Evolutionary conservation across 2,797 vertebrate species (phyloP), one percentile per base, ranked within the genome.

Genomic region (Lindbergichthys nudifrons): DNA sequence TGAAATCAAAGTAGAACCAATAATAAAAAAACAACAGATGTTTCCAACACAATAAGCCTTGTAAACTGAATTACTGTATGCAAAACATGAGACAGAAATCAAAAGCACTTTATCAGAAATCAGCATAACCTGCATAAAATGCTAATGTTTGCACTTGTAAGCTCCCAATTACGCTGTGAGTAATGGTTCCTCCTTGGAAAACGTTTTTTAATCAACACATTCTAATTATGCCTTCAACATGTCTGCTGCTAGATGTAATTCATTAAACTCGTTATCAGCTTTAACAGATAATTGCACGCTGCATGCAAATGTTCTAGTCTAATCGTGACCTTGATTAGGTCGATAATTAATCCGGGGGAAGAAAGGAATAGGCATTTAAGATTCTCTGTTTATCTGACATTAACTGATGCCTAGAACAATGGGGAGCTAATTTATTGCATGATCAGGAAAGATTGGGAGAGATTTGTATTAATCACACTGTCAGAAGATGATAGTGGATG

Each of bases 181-280:
- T 79, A 66, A 91, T 70, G 83, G 64, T 4, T 26, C 54, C 82
- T 85, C 82, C 84, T 85, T 88, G 74, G 67, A 85, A 80, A 82
- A 69, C 3, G 10, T 50, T 43, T 56, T 23, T 41, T 62, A 72
- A 65, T 9, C 47, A 82, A 84, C 83, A 75, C 80, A 70, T 71
- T 83, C 61, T 72, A 56, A 70, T 78, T 83, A 73, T 54, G 61
- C 64, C 59, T 72, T 76, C 68, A 59, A 84, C 77, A 41, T 48
- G 69, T 79, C 79, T 68, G 62, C 88, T 51, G 74, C 83, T 87
- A 0, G 2, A 65, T 51, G 52, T 88, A 88, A 92, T 91, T 91
- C 88, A 92, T 92, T 90, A 87, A 87, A 75, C 72, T 69, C 26
- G 71, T 90, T 92, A 93, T 91, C 85, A 2, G 63, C 77, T 58